Evolutionary conservation across 2,888 invertebrate species (phyloP), one percentile per base, ranked within the genome.

Genomic region (Amphimallon solstitiale): DNA sequence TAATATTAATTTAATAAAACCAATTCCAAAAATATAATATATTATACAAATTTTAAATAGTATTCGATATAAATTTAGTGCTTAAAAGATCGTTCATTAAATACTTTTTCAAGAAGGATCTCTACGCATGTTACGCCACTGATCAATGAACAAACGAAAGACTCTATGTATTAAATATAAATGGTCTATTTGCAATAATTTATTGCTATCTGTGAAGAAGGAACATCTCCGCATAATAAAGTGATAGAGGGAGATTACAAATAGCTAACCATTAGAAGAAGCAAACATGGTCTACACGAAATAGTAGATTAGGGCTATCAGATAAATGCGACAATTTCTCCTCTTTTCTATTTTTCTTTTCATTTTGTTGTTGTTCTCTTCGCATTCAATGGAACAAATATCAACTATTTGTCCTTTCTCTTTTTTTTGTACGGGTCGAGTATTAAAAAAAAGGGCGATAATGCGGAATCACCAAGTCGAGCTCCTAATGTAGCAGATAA

Each of bases 311-410:
- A 70, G 65, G 70, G 70, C 71, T 69, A 73, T 75, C 73, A 74
- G 73, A 74, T 71, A 77, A 77, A 76, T 75, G 76, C 72, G 72
- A 67, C 78, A 74, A 78, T 78, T 78, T 78, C 74, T 77, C 72
- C 37, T 54, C 9, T 40, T 21, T 66, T 68, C 69, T 65, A 68
- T 37, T 37, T 21, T 63, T 70, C 65, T 71, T 71, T 71, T n/a
- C n/a, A n/a, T n/a, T 70, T 71, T 66, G 69, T 52, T 51, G 34
- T 52, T 17, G 12, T 38, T 54, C 21, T 23, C 38, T 19, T n/a
- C 12, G 34, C 35, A 52, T 52, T 52, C 34, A 52, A 51, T 56
- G 38, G 40, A 43, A 66, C 66, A 66, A 66, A 63, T 63, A 66
- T 66, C 63, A 54, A 54, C 15, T 5, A 9, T 9, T 29, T 29